A percentile compares a stretch with the other conserved stretches of the same genome.
These are phyloP conservation scores for Lottia scabra DNA, from an alignment of 2,888 invertebrate species.

Conservation along the genomic window DNA sequence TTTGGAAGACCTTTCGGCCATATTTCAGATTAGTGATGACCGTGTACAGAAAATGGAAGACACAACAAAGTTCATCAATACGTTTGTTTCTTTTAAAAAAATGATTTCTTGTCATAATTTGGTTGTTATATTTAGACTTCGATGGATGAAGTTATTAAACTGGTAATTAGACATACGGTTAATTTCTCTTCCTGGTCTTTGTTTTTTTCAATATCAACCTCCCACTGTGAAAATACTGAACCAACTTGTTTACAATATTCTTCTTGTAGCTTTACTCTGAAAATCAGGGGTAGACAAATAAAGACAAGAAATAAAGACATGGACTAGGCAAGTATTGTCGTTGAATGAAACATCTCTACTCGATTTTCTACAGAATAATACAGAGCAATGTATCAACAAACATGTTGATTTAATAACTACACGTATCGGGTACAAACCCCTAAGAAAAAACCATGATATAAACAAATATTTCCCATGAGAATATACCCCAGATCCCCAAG, in stretches of 20 bases:
- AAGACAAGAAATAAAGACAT: too few relatives aligned
- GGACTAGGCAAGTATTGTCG: too few relatives aligned
- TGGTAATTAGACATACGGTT: constrained; percentile 37
- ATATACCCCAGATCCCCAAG: too few relatives aligned
- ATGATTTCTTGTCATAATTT: not conserved
- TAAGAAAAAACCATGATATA: too few relatives aligned
- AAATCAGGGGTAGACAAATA: not conserved
- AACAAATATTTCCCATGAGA: too few relatives aligned
- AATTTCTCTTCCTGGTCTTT: constrained; percentile 64
- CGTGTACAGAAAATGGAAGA: not conserved
- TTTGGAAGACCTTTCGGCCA: not conserved
- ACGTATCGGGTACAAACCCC: too few relatives aligned
- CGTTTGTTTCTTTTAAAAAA: too few relatives aligned
- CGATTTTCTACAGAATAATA: too few relatives aligned
- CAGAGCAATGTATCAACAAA: too few relatives aligned
- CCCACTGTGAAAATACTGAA: constrained; percentile 63
- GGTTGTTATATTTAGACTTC: not conserved
- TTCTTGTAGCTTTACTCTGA: constrained; percentile 59
- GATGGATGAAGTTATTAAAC: not conserved
- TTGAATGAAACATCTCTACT: too few relatives aligned
- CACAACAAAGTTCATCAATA: not conserved
- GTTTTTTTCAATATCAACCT: constrained; percentile 60
- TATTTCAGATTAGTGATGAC: too few relatives aligned
- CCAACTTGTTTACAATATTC: constrained; percentile 62
- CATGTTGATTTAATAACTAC: too few relatives aligned